Evolutionary conservation across 1,140 invertebrate genomes (phyloP), one percentile per base, ranked within the genome.

Genomic region (Drosophila albomicans): DNA sequence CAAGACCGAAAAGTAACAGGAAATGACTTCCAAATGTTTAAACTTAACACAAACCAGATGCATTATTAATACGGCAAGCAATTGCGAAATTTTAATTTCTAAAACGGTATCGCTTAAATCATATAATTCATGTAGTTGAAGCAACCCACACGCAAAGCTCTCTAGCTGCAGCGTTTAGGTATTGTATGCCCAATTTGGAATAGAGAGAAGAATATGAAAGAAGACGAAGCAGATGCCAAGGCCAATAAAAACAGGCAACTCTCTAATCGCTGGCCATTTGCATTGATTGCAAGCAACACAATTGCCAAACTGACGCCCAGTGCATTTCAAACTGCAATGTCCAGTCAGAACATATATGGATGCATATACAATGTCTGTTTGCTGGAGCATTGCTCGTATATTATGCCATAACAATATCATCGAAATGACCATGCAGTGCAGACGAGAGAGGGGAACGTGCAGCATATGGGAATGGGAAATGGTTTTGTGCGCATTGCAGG

Each of bases 361-460:
- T 10, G 16, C 30, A 32, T 20, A 30, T 35, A 63, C 20, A 6
- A 64, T 16, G 52, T 59, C 15, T 57, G 54, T 13, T 15, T 38
- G 38, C 2, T 3, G 32, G 28, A 6, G 38, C 48, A 63, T 58
- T 61, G 32, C 51, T 57, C 54, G 69, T 68, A 78, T 72, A 81
- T 87, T 87, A 88, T 65, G 80, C 54, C 82, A 88, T 87, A 87
- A 87, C 80, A 79, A 86, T 86, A 85, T 81, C 74, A 78, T 25
- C 65, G 64, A 80, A 84, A 79, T 84, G 68, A 78, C 62, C 71
- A n/a, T 51, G 61, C 56, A 75, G 45, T 38, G 30, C 7, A 13
- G 13, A 6, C 1, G 54, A 25, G 13, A 35, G 51, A 32, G 28
- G 28, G 32, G 30, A 20, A 52, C 20, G 3, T 25, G 20, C 35